Evolutionary conservation across 2,888 invertebrate species (phyloP).

Genomic region (Calephelis perditalis): DNA sequence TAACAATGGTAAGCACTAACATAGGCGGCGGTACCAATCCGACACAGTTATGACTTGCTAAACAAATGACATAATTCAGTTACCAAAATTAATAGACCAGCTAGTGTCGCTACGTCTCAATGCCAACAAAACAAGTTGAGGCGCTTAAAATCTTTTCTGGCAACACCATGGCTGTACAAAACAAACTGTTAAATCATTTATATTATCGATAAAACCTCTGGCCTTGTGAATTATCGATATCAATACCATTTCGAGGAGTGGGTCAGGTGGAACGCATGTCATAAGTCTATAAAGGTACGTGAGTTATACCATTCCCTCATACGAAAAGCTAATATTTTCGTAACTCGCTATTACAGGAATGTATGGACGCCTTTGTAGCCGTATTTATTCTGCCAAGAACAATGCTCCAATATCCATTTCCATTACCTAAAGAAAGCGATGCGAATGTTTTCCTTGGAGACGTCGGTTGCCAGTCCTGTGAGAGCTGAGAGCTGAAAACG

Average conservation of each 20-base stretch:
- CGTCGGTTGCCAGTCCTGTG: background rate
- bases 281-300: background rate
- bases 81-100: no score
- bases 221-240: background rate
- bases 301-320: background rate
- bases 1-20: no score
- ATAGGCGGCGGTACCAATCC: no score
- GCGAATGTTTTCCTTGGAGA: background rate
- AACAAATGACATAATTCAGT: no score
- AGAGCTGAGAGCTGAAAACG: no score
- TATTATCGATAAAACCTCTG: background rate
- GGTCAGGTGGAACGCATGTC: background rate
- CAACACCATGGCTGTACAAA: no score
- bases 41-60: no score
- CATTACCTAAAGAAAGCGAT: background rate
- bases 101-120: no score
- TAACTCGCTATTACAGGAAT: background rate
- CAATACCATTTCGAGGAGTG: background rate
- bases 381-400: slow-evolving; percentile 1
- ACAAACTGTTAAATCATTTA: no score
- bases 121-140: no score
- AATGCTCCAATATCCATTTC: slow-evolving; percentile 3
- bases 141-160: no score
- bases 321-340: slow-evolving; percentile 8
- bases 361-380: background rate